Conservation (phyloP, 2,888 invertebrate genomes). For the Smittia sp. region DNA sequence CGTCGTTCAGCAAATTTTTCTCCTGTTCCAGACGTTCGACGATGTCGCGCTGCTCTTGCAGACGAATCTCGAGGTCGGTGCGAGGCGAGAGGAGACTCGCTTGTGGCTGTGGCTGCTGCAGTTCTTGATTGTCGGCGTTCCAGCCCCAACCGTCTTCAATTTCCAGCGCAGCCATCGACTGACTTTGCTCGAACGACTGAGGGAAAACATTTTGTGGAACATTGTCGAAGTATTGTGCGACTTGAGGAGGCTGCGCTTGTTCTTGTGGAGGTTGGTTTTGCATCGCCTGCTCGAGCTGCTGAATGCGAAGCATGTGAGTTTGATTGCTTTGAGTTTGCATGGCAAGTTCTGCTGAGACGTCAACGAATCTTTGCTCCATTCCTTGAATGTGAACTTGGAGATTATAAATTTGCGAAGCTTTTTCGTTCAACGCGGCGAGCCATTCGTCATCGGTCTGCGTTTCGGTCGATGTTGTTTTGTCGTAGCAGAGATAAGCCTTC, state of each 20-base stretch:
- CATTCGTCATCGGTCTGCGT: constrained; percentile 2
- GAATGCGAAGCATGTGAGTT: constrained; percentile 54
- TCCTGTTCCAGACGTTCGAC: constrained; percentile 61
- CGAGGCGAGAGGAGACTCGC: constrained; percentile 44
- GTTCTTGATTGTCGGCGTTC: constrained; percentile 54
- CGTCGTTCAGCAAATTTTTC: constrained; percentile 59
- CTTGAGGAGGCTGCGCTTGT: background rate
- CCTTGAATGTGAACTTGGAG: background rate
- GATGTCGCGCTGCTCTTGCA: constrained; percentile 60
- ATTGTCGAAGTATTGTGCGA: background rate
- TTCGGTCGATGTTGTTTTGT: constrained; percentile 44
- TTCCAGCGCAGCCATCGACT: constrained; percentile 44
- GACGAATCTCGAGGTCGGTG: constrained; percentile 50
- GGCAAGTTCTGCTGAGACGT: constrained; percentile 45
- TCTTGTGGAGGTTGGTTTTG: constrained; percentile 42
- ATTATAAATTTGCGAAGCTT: background rate
- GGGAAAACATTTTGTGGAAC: background rate
- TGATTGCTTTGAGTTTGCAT: constrained; percentile 46
- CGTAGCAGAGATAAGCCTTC: constrained; percentile 58
- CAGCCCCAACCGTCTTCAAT: constrained; percentile 64
- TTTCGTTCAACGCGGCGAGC: background rate
- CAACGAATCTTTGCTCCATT: constrained; percentile 4
- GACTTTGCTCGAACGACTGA: background rate
- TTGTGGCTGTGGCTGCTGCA: constrained; percentile 45
- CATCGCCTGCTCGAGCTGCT: constrained; percentile 52